Evolutionary conservation across 2,888 invertebrate genomes (phyloP).

Genomic region (Morpho helenor): DNA sequence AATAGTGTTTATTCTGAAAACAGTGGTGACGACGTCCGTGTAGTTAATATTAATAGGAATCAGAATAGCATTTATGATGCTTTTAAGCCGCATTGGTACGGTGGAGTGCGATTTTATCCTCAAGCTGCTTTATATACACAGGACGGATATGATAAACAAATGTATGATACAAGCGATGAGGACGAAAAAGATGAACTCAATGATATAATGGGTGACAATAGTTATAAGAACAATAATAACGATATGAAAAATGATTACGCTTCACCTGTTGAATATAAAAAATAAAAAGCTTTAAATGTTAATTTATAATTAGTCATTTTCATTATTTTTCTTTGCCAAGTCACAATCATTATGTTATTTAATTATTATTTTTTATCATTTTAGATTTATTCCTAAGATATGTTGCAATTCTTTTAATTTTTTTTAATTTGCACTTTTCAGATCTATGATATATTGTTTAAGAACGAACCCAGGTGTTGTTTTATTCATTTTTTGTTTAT

Average conservation of each 20-base stretch:
- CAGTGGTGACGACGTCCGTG: slow-evolving; percentile 21
- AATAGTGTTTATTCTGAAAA: slow-evolving; percentile 15
- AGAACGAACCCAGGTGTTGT: too few relatives aligned
- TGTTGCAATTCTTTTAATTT: too few relatives aligned
- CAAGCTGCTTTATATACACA: slow-evolving; percentile 42
- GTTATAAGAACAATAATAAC: slow-evolving; percentile 40
- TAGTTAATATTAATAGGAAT: slow-evolving; percentile 32
- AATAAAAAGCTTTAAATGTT: neutral
- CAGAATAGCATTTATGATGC: slow-evolving; percentile 42
- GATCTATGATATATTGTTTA: too few relatives aligned
- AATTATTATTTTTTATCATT: too few relatives aligned
- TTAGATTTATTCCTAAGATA: too few relatives aligned
- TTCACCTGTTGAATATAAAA: slow-evolving; percentile 47
- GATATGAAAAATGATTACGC: slow-evolving; percentile 36
- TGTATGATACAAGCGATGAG: slow-evolving; percentile 18
- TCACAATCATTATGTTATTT: too few relatives aligned
- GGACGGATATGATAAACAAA: slow-evolving; percentile 31
- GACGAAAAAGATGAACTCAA: slow-evolving; percentile 9
- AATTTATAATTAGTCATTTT: too few relatives aligned
- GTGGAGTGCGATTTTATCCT: slow-evolving; percentile 41
- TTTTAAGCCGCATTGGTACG: slow-evolving; percentile 42
- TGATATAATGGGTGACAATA: slow-evolving; percentile 43
- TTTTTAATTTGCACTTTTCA: too few relatives aligned
- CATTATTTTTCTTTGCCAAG: too few relatives aligned
- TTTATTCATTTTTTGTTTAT: too few relatives aligned